Conservation (phyloP, 2,888 invertebrate species). For the Diplazon laetatorius region DNA sequence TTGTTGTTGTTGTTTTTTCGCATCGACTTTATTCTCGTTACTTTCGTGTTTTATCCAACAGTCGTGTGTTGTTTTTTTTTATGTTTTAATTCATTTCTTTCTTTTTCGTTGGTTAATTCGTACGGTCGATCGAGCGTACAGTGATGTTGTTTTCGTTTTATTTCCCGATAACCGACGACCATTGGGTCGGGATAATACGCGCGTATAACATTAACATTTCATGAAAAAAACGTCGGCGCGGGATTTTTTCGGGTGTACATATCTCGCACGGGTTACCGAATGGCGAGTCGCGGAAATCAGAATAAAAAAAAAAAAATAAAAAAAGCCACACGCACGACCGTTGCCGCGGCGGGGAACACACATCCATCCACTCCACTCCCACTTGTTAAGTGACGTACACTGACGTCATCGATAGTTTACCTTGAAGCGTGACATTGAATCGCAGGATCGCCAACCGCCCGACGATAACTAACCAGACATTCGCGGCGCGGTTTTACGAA, state of each 20-base stretch:
- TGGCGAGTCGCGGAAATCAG: conserved; percentile 76
- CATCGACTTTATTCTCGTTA: no score
- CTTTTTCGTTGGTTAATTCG: no score
- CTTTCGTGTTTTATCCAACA: no score
- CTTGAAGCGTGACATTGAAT: conserved; percentile 83
- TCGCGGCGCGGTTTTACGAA: conserved; percentile 7
- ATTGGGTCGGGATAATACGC: no score
- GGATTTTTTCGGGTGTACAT: conserved; percentile 65
- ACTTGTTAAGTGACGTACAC: conserved; percentile 82
- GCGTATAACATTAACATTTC: conserved; percentile 73
- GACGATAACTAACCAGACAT: conserved; percentile 29
- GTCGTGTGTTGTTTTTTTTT: no score
- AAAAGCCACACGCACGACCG: conserved; percentile 68
- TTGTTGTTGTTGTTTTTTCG: no score
- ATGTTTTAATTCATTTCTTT: no score
- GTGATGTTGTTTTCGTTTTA: no score
- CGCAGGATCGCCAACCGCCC: conserved; percentile 73
- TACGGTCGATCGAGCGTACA: no score
- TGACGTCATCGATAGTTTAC: conserved; percentile 83
- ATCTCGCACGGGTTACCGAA: conserved; percentile 71
- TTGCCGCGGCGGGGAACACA: conserved; percentile 73
- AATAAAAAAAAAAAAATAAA: no score
- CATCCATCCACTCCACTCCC: conserved; percentile 81
- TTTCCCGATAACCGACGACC: no score
- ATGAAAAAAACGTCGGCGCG: no score